Conservation (phyloP, 2,888 invertebrate species). For the Bruchidius siliquastri region DNA sequence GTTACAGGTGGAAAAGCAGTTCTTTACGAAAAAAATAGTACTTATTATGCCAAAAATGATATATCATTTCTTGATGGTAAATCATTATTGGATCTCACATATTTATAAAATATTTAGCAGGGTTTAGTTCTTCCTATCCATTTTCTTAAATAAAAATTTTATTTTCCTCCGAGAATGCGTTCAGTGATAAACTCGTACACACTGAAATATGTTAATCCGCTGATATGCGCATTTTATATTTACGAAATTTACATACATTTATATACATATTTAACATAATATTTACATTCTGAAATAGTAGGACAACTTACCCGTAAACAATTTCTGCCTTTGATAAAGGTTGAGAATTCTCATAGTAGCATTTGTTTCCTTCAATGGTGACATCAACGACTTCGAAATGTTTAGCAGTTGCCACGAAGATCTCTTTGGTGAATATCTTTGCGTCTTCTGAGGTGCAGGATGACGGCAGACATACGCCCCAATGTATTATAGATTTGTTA, state of each 20-base stretch:
- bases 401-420: slow-evolving; percentile 30
- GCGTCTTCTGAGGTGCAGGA: slow-evolving; percentile 54
- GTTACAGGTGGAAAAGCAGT: too few species aligned
- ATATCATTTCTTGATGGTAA: too few species aligned
- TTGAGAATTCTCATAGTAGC: slow-evolving; percentile 26
- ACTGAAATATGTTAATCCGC: background rate
- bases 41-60: too few species aligned
- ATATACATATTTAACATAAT: background rate
- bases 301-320: slow-evolving; percentile 44
- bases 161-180: background rate
- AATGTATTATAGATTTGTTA: slow-evolving; percentile 47
- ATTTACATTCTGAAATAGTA: background rate
- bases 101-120: too few species aligned
- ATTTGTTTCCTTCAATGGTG: slow-evolving; percentile 27
- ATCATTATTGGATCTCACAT: too few species aligned
- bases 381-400: slow-evolving; percentile 28
- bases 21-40: too few species aligned
- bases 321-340: slow-evolving; percentile 43
- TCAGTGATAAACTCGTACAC: background rate
- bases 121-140: too few species aligned
- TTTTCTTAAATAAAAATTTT: too few species aligned
- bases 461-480: slow-evolving; percentile 63
- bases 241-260: background rate
- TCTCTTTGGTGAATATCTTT: slow-evolving; percentile 47
- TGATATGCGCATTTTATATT: background rate